A percentile compares a stretch with the other conserved stretches of the same genome.
phyloP scores from a whole-genome alignment of 2,797 vertebrate species.

The Naso thynnoides region DNA sequence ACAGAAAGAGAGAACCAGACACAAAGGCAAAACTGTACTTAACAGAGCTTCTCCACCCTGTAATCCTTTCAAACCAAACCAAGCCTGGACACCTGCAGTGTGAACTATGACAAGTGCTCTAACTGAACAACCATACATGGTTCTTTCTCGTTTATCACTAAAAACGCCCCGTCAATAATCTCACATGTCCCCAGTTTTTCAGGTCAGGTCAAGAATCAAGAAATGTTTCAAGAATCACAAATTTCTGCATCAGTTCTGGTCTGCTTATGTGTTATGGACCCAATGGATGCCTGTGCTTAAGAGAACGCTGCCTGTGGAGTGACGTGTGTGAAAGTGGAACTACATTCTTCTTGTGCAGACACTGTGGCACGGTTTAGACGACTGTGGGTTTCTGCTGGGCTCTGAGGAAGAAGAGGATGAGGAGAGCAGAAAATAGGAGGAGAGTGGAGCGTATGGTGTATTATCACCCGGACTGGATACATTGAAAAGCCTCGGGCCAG shows the following conservation, averaged over 20 bases:
- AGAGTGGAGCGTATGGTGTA: slow-evolving; percentile 44
- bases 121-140: slow-evolving; percentile 2
- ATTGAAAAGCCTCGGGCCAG: slow-evolving; percentile 72
- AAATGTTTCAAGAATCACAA: slow-evolving; percentile 35
- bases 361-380: slow-evolving; percentile 26
- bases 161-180: too few species aligned
- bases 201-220: slow-evolving; percentile 27
- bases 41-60: slow-evolving; percentile 57
- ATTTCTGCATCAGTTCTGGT: slow-evolving; percentile 18
- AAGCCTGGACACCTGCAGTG: slow-evolving; percentile 63
- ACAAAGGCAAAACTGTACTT: slow-evolving; percentile 63
- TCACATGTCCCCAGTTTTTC: not conserved
- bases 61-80: slow-evolving; percentile 63
- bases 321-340: not conserved
- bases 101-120: slow-evolving; percentile 47
- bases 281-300: not conserved
- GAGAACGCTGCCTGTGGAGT: not conserved
- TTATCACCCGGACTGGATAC: slow-evolving; percentile 71
- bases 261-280: not conserved
- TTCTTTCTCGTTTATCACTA: not conserved
- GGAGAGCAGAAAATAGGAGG: slow-evolving; percentile 36
- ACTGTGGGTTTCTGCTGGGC: slow-evolving; percentile 29
- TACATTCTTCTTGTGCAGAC: not conserved
- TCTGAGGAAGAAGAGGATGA: slow-evolving; percentile 32
- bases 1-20: slow-evolving; percentile 40